Conservation (phyloP, 2,797 vertebrate genomes). For the Furcifer pardalis region DNA sequence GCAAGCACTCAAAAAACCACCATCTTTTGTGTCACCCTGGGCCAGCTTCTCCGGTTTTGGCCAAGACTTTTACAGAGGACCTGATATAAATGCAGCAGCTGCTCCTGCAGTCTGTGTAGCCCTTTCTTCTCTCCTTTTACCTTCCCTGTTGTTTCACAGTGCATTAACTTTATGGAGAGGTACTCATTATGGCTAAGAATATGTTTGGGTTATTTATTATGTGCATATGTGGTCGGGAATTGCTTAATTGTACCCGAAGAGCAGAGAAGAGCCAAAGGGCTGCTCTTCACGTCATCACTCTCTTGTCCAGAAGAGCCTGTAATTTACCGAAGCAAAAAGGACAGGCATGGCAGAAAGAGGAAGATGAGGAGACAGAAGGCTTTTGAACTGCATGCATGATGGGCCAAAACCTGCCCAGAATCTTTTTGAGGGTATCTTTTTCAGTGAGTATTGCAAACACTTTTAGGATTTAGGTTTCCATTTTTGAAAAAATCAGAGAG, state of each 20-base stretch:
- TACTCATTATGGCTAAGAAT: slow-evolving; percentile 44
- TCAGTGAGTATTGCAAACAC: no score
- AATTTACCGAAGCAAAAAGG: slow-evolving; percentile 1
- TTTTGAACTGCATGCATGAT: neutral
- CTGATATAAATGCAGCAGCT: slow-evolving; percentile 4
- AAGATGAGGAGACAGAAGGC: neutral
- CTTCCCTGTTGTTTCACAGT: slow-evolving; percentile 43
- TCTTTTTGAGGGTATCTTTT: no score
- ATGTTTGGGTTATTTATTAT: slow-evolving; percentile 43
- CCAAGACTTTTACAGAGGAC: neutral
- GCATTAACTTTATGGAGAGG: slow-evolving; percentile 46
- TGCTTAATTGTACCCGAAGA: slow-evolving; percentile 41
- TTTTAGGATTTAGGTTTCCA: no score
- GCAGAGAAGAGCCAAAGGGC: slow-evolving; percentile 34
- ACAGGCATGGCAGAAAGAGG: neutral
- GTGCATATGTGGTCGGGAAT: slow-evolving; percentile 37
- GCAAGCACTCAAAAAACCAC: neutral
- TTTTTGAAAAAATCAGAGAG: no score
- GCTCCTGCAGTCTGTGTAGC: neutral
- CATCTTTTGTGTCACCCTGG: neutral
- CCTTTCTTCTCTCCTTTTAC: neutral
- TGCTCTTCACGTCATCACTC: neutral
- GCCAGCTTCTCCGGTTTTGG: neutral
- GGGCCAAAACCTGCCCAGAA: neutral
- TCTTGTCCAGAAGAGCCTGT: slow-evolving; percentile 6